A percentile compares a stretch with the other conserved stretches of the same genome.
Evolutionary conservation across 2,113 vertebrate genomes (phyloP).

Genomic region (Phrynocephalus versicolor): DNA sequence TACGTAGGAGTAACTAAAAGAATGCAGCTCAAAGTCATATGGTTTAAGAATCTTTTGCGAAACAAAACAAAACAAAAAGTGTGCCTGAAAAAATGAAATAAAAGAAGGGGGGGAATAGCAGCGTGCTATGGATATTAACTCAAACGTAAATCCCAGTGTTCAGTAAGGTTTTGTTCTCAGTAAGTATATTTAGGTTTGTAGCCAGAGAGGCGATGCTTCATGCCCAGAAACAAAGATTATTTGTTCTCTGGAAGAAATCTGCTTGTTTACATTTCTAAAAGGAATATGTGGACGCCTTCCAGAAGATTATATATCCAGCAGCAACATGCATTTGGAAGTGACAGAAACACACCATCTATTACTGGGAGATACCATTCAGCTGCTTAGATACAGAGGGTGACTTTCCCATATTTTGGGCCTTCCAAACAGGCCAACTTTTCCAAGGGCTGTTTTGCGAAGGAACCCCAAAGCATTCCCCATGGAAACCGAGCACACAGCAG

Average conservation of each 20-base stretch:
- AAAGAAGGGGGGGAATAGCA: not conserved
- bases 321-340: not conserved
- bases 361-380: not conserved
- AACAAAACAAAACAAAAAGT: not conserved
- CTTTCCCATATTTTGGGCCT: not conserved
- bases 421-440: not conserved
- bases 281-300: not conserved
- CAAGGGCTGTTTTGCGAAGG: not conserved
- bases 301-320: not conserved
- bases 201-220: not conserved
- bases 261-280: not conserved
- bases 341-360: not conserved
- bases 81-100: not conserved
- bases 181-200: not conserved
- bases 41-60: not conserved
- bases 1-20: not conserved
- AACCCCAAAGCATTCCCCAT: not conserved
- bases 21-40: constrained; percentile 3
- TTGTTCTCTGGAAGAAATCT: not conserved
- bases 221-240: not conserved
- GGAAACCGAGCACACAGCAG: not conserved
- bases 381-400: not conserved
- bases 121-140: not conserved
- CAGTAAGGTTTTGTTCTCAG: not conserved
- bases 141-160: not conserved